Base-by-base conservation (phyloP, 2,797 vertebrate genomes). In the Manis javanica region DNA sequence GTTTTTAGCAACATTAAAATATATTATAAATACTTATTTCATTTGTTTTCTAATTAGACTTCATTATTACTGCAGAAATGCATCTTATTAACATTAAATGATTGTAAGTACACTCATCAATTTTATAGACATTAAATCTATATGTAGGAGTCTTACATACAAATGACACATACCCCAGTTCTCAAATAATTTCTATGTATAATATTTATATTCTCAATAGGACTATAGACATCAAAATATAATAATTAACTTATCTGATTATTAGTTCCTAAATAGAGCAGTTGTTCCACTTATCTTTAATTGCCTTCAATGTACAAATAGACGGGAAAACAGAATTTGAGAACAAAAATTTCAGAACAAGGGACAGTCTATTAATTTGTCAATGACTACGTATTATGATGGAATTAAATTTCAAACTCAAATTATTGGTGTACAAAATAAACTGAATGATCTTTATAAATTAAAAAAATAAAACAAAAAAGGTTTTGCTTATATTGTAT, bases 161-260 rank as follows among this genome's bases (percentile, higher is more conserved):
- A 81, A 61, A 71, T 74, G 57, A 81, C 16, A 53, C 11, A 39
- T n/a, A 69, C 2, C 2, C 77, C 9, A 69, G 2, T 90, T 96
- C 26, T 78, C 6, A 86, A 91, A 29, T 83, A 7, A 85, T 75
- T 63, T 82, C 5, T 46, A 69, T 37, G 39, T 37, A 39, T 66
- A 88, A 59, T 82, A 84, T 31, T 88, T 95, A 81, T 84, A 49
- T 84, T 92, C n/a, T 72, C 81, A 81, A 77, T 81, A 79, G 59
- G 5, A 87, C 46, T 3, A 59, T 14, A 83, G 15, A 83, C 11
- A 87, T 57, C 34, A 87, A 79, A 85, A 89, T 79, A 34, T 66
- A 72, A 79, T 53, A 71, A 39, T 71, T 59, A 95, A 53, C 2
- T 68, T 78, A 61, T 0, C 31, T 71, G n/a, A 77, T 4, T 79